A percentile compares a stretch with the other conserved stretches of the same genome.
phyloP scores from a whole-genome alignment of 2,113 vertebrate species.

The Podarcis muralis region DNA sequence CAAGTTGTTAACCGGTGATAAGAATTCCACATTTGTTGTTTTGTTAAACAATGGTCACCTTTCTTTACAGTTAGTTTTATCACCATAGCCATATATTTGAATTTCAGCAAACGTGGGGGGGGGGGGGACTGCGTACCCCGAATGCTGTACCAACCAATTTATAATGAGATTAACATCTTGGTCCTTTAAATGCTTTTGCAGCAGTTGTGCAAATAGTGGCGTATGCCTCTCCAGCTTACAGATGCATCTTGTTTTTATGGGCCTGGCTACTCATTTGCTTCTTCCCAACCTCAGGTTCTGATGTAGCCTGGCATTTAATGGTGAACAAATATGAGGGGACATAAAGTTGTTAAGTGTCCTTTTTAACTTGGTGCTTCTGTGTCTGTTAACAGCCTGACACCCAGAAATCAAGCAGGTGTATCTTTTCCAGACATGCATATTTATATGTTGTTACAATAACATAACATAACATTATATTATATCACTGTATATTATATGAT shows the following conservation, averaged over 20 bases:
- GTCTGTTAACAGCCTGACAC: neutral
- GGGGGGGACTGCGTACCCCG: neutral
- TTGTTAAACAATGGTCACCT: neutral
- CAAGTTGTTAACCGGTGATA: conserved; percentile 30
- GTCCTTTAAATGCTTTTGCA: neutral
- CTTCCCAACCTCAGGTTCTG: neutral
- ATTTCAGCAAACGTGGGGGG: neutral
- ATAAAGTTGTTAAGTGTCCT: neutral
- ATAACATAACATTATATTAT: no score
- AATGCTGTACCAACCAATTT: neutral
- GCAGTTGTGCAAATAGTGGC: neutral
- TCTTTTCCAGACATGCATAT: no score
- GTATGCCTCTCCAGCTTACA: neutral
- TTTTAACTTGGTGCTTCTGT: neutral
- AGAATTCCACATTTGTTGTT: conserved; percentile 11
- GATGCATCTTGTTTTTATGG: neutral
- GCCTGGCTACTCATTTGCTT: neutral
- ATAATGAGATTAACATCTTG: conserved; percentile 3
- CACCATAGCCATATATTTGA: conserved; percentile 9
- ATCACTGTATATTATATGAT: no score
- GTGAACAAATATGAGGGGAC: neutral
- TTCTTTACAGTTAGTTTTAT: conserved; percentile 12
- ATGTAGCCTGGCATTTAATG: neutral
- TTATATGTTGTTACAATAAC: no score
- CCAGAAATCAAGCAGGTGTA: no score